Conservation (phyloP, 2,888 invertebrate species). For the Polydrusus cervinus region DNA sequence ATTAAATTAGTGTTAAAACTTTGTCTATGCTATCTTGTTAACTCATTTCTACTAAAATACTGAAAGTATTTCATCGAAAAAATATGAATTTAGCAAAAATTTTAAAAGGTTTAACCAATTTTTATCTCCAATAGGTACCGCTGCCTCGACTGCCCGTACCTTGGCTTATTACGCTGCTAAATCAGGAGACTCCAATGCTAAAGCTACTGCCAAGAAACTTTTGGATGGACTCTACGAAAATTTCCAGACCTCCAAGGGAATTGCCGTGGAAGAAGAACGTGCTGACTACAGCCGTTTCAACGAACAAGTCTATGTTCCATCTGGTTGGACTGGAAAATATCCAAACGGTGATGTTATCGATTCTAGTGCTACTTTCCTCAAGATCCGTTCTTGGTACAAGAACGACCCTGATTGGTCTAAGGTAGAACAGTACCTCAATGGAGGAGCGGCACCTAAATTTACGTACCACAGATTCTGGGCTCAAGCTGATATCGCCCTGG, state of each 20-base stretch:
- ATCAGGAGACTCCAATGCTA: slow-evolving; percentile 54
- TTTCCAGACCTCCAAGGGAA: slow-evolving; percentile 53
- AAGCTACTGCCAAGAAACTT: slow-evolving; percentile 55
- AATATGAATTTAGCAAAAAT: too few relatives aligned
- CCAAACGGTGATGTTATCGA: slow-evolving; percentile 59
- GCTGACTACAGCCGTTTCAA: slow-evolving; percentile 58
- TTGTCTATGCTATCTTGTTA: too few relatives aligned
- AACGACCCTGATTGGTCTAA: slow-evolving; percentile 58
- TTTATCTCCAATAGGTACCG: slow-evolving; percentile 47
- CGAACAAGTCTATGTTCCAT: slow-evolving; percentile 57
- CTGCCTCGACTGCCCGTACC: slow-evolving; percentile 57
- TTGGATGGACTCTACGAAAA: slow-evolving; percentile 56
- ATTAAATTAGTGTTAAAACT: too few relatives aligned
- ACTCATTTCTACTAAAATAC: too few relatives aligned
- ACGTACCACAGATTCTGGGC: slow-evolving; percentile 61
- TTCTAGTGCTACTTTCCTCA: slow-evolving; percentile 57
- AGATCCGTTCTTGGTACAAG: slow-evolving; percentile 58
- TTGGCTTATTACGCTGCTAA: slow-evolving; percentile 59
- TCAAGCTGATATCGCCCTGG: slow-evolving; percentile 59
- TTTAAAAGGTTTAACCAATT: too few relatives aligned
- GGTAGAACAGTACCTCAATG: slow-evolving; percentile 57
- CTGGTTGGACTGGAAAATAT: slow-evolving; percentile 58
- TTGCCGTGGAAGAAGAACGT: slow-evolving; percentile 54
- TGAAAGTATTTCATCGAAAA: too few relatives aligned
- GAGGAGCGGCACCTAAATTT: slow-evolving; percentile 56